Conservation (phyloP, 2,888 invertebrate species). For the Ferrisia virgata region DNA sequence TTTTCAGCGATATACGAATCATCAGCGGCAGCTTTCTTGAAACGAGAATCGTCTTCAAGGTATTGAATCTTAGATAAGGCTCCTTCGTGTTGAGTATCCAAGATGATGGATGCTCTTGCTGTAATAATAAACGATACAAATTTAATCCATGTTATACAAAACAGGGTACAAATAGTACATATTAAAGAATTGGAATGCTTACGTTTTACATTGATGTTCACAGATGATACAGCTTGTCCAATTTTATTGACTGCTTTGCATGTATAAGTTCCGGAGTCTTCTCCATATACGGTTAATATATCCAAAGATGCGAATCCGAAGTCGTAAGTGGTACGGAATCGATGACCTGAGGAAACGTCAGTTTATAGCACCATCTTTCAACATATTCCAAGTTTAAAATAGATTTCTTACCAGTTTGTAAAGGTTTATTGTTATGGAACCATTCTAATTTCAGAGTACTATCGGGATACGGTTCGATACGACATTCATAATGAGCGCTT, state of each 20-base stretch:
- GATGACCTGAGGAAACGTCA: slow-evolving; percentile 67
- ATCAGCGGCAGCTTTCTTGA: slow-evolving; percentile 68
- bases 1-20: slow-evolving; percentile 76
- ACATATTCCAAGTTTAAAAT: background rate
- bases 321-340: slow-evolving; percentile 90
- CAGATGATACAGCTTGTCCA: slow-evolving; percentile 78
- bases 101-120: slow-evolving; percentile 79
- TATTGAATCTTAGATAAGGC: slow-evolving; percentile 88
- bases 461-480: slow-evolving; percentile 90
- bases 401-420: slow-evolving; percentile 66
- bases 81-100: slow-evolving; percentile 89
- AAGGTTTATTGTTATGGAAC: slow-evolving; percentile 88
- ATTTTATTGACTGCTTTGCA: slow-evolving; percentile 82
- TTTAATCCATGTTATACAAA: too few relatives aligned
- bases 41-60: slow-evolving; percentile 79
- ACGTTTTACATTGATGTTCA: slow-evolving; percentile 77
- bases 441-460: slow-evolving; percentile 84
- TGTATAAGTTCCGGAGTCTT: slow-evolving; percentile 90
- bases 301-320: slow-evolving; percentile 97
- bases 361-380: background rate
- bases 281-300: slow-evolving; percentile 86
- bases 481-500: slow-evolving; percentile 88
- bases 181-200: too few relatives aligned
- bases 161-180: too few relatives aligned
- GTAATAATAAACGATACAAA: slow-evolving; percentile 52